These are phyloP conservation scores for Rhinogobius similis DNA, from an alignment of 2,113 vertebrate genomes.

Conservation along the genomic window DNA sequence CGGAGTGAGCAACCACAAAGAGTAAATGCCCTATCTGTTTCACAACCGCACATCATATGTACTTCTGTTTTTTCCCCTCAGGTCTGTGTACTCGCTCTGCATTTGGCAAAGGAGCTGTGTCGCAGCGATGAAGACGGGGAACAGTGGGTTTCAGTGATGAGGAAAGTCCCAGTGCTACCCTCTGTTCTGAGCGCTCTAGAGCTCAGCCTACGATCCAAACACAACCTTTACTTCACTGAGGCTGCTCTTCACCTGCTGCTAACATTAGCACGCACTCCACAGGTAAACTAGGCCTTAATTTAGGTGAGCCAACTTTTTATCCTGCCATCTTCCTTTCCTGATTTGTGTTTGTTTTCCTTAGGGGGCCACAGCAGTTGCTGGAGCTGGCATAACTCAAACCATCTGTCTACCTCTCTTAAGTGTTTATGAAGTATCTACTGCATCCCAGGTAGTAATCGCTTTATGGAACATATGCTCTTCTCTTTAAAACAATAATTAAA, in stretches of 20 bases:
- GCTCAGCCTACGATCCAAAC: slow-evolving; percentile 89
- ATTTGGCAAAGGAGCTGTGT: slow-evolving; percentile 94
- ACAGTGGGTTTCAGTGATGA: slow-evolving; percentile 88
- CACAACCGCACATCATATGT: neutral
- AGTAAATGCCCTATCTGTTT: neutral
- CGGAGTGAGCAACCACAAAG: slow-evolving; percentile 76
- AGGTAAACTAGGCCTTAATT: slow-evolving; percentile 76
- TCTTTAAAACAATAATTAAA: neutral
- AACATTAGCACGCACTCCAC: slow-evolving; percentile 89
- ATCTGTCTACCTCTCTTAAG: slow-evolving; percentile 93
- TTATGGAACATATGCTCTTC: neutral
- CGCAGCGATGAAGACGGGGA: slow-evolving; percentile 90
- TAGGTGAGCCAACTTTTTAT: neutral
- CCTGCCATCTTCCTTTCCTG: neutral
- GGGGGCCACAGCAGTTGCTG: slow-evolving; percentile 92
- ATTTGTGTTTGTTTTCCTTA: slow-evolving; percentile 45
- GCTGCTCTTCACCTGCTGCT: slow-evolving; percentile 92
- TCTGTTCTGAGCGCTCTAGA: slow-evolving; percentile 89
- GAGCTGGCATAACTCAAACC: slow-evolving; percentile 91
- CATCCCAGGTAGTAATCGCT: slow-evolving; percentile 81
- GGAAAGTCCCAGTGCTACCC: slow-evolving; percentile 88
- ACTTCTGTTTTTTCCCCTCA: slow-evolving; percentile 42
- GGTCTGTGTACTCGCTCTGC: slow-evolving; percentile 94
- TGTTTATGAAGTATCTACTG: slow-evolving; percentile 87
- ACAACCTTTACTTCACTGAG: slow-evolving; percentile 95